phyloP scores from a whole-genome alignment of 2,113 vertebrate species.

The Camarhynchus parvulus region DNA sequence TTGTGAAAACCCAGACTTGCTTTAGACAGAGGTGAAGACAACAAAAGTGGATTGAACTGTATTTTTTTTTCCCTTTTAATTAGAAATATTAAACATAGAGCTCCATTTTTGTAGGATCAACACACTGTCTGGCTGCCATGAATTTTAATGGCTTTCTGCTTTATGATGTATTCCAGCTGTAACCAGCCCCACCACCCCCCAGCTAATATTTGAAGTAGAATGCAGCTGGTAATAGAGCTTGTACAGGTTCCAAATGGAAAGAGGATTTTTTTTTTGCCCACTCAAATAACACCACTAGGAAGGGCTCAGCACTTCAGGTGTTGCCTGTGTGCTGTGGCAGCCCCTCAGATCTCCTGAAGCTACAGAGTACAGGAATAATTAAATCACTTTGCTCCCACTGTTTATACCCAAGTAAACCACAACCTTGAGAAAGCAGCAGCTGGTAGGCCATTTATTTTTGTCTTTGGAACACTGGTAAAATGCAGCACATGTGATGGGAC shows the following conservation, averaged over 20 bases:
- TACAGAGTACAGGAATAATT: background rate
- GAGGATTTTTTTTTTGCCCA: background rate
- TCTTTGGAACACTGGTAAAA: slow-evolving; percentile 71
- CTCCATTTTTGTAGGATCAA: slow-evolving; percentile 54
- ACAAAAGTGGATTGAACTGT: slow-evolving; percentile 52
- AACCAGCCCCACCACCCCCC: slow-evolving; percentile 46
- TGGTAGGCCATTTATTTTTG: slow-evolving; percentile 73
- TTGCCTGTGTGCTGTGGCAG: slow-evolving; percentile 61
- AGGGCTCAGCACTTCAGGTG: slow-evolving; percentile 66
- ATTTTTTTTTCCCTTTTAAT: slow-evolving; percentile 40
- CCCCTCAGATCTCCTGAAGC: slow-evolving; percentile 22
- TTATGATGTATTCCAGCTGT: slow-evolving; percentile 76
- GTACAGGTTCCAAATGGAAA: slow-evolving; percentile 61
- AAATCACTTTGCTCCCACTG: slow-evolving; percentile 57
- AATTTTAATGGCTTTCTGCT: slow-evolving; percentile 55
- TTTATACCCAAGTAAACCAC: slow-evolving; percentile 73
- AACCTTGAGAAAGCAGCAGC: slow-evolving; percentile 71
- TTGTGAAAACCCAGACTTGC: slow-evolving; percentile 62
- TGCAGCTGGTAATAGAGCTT: slow-evolving; percentile 67
- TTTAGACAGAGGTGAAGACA: slow-evolving; percentile 63
- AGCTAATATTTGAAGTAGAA: slow-evolving; percentile 65
- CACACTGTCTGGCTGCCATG: slow-evolving; percentile 55
- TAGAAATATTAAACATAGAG: slow-evolving; percentile 61
- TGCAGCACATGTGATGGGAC: slow-evolving; percentile 73
- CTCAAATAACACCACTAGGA: slow-evolving; percentile 52